These are phyloP conservation scores for Ametastegia equiseti DNA, from an alignment of 2,888 invertebrate genomes.

Conservation along the genomic window DNA sequence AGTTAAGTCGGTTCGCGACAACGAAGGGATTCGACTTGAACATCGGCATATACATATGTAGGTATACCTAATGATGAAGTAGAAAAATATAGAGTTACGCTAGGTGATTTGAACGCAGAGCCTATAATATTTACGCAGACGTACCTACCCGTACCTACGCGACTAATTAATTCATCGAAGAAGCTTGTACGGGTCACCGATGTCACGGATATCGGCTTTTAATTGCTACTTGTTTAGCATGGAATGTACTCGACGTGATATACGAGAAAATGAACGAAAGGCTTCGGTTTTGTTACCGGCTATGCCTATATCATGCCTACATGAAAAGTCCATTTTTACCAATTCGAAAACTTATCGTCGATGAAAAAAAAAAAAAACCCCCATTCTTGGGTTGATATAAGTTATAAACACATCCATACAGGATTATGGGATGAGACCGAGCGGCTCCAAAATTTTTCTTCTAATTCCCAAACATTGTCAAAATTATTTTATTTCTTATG, in stretches of 20 bases:
- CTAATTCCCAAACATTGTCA: no score
- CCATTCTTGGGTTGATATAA: no score
- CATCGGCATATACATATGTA: no score
- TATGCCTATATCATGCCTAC: neutral
- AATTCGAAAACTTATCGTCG: neutral
- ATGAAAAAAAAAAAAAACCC: no score
- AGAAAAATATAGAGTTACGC: neutral
- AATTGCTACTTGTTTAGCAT: constrained; percentile 15
- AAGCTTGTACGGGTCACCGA: neutral
- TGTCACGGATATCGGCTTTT: constrained; percentile 10
- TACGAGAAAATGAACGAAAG: neutral
- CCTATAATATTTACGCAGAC: neutral
- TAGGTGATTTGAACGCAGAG: neutral
- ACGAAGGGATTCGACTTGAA: neutral
- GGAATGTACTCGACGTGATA: neutral
- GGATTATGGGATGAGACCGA: no score
- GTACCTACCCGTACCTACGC: no score
- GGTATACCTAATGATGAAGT: neutral
- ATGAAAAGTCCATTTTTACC: neutral
- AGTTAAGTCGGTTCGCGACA: neutral
- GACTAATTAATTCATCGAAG: constrained; percentile 10
- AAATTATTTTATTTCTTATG: no score
- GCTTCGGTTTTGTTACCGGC: neutral
- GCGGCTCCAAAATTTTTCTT: no score
- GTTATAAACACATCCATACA: no score